Conservation (phyloP, 2,888 invertebrate species). For the Clivina fossor region DNA sequence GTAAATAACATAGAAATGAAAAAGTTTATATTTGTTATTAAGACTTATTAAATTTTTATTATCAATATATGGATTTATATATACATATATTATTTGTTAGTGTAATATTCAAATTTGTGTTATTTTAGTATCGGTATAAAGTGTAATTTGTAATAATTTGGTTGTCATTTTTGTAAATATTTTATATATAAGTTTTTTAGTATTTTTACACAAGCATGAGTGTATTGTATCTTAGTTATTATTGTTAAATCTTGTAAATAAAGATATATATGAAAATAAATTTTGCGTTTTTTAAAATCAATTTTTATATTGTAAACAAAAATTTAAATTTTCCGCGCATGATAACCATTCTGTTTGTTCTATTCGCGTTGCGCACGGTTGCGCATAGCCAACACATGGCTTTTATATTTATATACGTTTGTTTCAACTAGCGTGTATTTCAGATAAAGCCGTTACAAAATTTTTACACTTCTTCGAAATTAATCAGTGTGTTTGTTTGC, state of each 20-base stretch:
- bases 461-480: no score
- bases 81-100: conserved; percentile 12
- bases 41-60: conserved; percentile 21
- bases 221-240: conserved; percentile 26
- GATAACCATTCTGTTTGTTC: no score
- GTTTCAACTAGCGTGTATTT: no score
- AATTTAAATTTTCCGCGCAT: no score
- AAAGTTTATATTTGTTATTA: conserved; percentile 29
- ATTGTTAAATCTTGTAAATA: conserved; percentile 26
- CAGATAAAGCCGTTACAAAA: no score
- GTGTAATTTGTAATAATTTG: conserved; percentile 20
- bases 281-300: no score
- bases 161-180: conserved; percentile 30
- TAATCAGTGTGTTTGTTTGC: no score
- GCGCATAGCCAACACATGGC: no score
- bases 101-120: conserved; percentile 13
- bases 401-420: no score
- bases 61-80: no score
- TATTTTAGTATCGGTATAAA: conserved; percentile 13
- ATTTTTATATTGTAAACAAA: no score
- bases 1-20: conserved; percentile 25
- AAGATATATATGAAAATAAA: conserved; percentile 1
- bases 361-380: no score
- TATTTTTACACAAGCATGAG: conserved; percentile 25
- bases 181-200: conserved; percentile 28